These are phyloP conservation scores for Sciurus niger DNA, from an alignment of 2,113 vertebrate genomes.

Conservation along the genomic window DNA sequence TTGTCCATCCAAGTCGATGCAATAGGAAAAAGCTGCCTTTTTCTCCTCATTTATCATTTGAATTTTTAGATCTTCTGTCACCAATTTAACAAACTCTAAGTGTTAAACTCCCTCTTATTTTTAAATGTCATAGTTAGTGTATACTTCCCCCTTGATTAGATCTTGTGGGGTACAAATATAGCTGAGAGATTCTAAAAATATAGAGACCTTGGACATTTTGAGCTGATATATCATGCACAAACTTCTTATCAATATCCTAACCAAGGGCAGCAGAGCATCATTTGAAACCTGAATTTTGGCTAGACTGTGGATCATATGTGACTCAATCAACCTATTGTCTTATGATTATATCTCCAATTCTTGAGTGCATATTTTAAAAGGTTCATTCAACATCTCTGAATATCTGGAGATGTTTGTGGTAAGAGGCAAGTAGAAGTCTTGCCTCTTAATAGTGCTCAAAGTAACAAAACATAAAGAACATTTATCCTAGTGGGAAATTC, in stretches of 20 bases:
- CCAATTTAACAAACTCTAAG: background rate
- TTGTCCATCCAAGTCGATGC: background rate
- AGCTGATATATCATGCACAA: background rate
- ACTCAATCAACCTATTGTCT: background rate
- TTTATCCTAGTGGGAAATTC: background rate
- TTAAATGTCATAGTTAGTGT: background rate
- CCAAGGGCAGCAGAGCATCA: background rate
- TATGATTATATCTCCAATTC: background rate
- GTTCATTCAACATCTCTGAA: background rate
- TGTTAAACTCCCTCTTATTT: background rate
- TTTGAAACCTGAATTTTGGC: background rate
- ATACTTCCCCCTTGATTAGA: background rate
- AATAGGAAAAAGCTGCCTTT: background rate
- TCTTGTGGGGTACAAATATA: background rate
- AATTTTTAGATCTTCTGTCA: background rate
- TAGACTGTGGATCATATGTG: background rate
- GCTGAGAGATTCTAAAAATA: background rate
- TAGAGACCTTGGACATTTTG: background rate
- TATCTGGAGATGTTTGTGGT: background rate
- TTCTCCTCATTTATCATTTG: background rate
- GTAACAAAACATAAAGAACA: background rate
- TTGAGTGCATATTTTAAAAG: background rate
- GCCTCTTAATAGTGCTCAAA: background rate
- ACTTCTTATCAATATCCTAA: background rate
- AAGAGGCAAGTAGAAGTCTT: background rate